A percentile compares a stretch with the other conserved stretches of the same genome.
Conservation (phyloP, 2,888 invertebrate genomes). For the Glaucopsyche alexis region DNA sequence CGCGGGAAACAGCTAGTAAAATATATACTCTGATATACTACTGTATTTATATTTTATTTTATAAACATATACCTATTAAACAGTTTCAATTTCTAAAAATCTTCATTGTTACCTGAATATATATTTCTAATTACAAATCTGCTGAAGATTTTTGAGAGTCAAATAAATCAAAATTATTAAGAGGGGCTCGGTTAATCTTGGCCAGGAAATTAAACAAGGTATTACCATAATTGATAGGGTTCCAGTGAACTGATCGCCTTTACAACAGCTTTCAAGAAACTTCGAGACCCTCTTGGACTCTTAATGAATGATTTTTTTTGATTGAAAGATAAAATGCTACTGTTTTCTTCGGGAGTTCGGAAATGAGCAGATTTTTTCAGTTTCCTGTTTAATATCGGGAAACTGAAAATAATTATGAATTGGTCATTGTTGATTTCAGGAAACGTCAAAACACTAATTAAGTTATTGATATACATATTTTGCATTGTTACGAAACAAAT, state of each 20-base stretch:
- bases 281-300: slow-evolving; percentile 52
- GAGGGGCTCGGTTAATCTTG: slow-evolving; percentile 69
- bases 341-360: neutral
- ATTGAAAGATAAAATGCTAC: slow-evolving; percentile 27
- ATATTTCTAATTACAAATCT: slow-evolving; percentile 4
- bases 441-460: too few species aligned
- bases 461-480: too few species aligned
- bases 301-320: slow-evolving; percentile 47
- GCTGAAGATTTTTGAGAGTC: slow-evolving; percentile 51
- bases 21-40: too few species aligned
- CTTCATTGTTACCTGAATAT: neutral
- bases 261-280: slow-evolving; percentile 50
- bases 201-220: slow-evolving; percentile 76
- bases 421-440: neutral
- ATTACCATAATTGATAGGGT: slow-evolving; percentile 79
- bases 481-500: too few species aligned
- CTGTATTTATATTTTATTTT: too few species aligned
- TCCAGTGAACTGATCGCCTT: slow-evolving; percentile 67
- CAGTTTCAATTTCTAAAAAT: too few species aligned
- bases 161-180: slow-evolving; percentile 74
- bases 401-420: too few species aligned
- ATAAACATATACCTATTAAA: too few species aligned
- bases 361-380: neutral
- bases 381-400: too few species aligned
- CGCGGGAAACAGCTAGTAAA: too few species aligned